Evolutionary conservation across 2,888 invertebrate genomes (phyloP).

Genomic region (Thereva unica): DNA sequence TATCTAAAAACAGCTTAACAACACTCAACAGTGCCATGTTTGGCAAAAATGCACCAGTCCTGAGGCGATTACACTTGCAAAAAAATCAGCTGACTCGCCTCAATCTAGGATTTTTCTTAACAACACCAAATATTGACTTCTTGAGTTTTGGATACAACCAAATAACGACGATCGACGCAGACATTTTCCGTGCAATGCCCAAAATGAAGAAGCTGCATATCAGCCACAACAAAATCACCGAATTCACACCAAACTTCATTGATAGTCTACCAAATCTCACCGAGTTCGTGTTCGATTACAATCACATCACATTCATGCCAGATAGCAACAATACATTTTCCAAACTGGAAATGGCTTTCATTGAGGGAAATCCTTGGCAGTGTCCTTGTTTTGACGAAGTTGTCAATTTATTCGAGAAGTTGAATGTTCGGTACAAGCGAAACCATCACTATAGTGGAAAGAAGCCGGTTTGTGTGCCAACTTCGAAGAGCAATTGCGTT

Average conservation of each 20-base stretch:
- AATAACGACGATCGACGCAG: conserved; percentile 47
- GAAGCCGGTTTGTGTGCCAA: conserved; percentile 50
- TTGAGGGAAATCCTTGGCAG: conserved; percentile 57
- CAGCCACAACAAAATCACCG: conserved; percentile 50
- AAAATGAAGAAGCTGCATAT: conserved; percentile 51
- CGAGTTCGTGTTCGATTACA: conserved; percentile 53
- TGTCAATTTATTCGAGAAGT: conserved; percentile 46
- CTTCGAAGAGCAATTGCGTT: conserved; percentile 46
- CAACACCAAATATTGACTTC: conserved; percentile 50
- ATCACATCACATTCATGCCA: conserved; percentile 51
- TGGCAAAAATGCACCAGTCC: conserved; percentile 43
- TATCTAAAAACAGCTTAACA: conserved; percentile 49
- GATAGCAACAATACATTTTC: conserved; percentile 47
- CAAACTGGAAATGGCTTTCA: conserved; percentile 46
- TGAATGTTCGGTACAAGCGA: conserved; percentile 46
- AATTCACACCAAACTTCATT: conserved; percentile 44
- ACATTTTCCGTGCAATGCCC: conserved; percentile 50
- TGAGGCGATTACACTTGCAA: conserved; percentile 49
- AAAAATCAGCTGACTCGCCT: conserved; percentile 48
- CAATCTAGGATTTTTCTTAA: conserved; percentile 48
- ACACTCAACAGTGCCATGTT: conserved; percentile 46
- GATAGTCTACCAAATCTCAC: conserved; percentile 37
- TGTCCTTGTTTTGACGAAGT: conserved; percentile 52
- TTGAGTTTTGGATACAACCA: conserved; percentile 51
- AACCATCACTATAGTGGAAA: conserved; percentile 49